phyloP scores from a whole-genome alignment of 2,113 vertebrate genomes.

The Mobula hypostoma region DNA sequence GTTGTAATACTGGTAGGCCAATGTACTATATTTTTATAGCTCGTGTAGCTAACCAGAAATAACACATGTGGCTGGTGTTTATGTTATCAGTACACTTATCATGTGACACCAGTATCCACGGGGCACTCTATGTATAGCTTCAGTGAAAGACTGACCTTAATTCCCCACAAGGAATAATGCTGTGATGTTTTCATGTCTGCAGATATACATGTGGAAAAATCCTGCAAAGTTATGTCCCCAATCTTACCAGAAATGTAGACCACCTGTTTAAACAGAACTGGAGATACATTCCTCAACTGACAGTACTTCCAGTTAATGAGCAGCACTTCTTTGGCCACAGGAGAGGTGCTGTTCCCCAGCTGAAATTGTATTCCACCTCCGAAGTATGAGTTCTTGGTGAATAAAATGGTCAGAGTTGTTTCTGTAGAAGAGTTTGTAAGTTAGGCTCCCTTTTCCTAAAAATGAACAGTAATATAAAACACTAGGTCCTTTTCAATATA shows the following conservation, averaged over 20 bases:
- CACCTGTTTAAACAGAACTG: constrained; percentile 34
- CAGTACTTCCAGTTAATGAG: constrained; percentile 27
- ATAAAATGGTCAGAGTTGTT: not conserved
- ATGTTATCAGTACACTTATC: constrained; percentile 10
- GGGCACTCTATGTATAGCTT: not conserved
- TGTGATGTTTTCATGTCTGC: constrained; percentile 25
- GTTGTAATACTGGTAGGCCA: no score
- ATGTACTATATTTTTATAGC: not conserved
- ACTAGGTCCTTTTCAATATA: no score
- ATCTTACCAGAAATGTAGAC: not conserved
- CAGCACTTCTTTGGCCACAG: not conserved
- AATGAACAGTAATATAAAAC: not conserved
- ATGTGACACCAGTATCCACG: not conserved
- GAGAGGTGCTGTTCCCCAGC: not conserved
- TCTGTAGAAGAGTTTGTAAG: not conserved
- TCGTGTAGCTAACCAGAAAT: constrained; percentile 3
- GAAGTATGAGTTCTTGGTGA: not conserved
- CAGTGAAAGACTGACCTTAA: not conserved
- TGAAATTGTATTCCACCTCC: not conserved
- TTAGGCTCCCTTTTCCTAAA: not conserved
- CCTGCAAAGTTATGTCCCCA: not conserved
- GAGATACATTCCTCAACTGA: constrained; percentile 30
- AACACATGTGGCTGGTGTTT: constrained; percentile 16
- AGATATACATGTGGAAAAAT: constrained; percentile 26
- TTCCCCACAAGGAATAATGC: not conserved